These are phyloP conservation scores for Perca fluviatilis DNA, from an alignment of 2,113 vertebrate genomes.

Conservation along the genomic window DNA sequence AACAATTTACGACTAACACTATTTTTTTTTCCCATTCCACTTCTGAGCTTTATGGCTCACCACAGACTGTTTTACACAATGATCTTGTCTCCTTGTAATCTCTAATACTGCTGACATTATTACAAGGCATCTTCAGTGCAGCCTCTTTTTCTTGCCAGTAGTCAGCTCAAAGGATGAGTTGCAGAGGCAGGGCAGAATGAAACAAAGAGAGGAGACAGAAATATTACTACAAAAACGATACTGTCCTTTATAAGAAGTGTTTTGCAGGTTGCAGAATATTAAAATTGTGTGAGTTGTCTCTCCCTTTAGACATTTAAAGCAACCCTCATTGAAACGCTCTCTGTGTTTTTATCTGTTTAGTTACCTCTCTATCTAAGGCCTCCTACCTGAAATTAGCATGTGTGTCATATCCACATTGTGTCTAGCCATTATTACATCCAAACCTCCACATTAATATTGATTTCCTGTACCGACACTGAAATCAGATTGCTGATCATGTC, in stretches of 20 bases:
- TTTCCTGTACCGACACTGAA: conserved; percentile 20
- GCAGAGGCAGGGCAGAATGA: conserved; percentile 2
- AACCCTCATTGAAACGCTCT: neutral
- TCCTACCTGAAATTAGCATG: conserved; percentile 25
- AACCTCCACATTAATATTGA: conserved; percentile 51
- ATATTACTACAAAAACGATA: conserved; percentile 1
- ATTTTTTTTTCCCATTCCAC: conserved; percentile 21
- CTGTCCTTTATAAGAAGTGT: neutral
- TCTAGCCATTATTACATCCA: conserved; percentile 7
- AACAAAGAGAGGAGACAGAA: conserved; percentile 9
- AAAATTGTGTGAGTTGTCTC: neutral
- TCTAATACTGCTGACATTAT: conserved; percentile 50
- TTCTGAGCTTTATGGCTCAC: conserved; percentile 48
- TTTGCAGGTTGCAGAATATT: conserved; percentile 19
- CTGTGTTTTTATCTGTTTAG: neutral
- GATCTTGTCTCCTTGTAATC: conserved; percentile 53
- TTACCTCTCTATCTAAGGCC: neutral
- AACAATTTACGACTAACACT: conserved; percentile 47
- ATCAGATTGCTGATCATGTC: conserved; percentile 33
- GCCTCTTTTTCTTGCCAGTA: conserved; percentile 11
- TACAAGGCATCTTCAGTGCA: conserved; percentile 32
- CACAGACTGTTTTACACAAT: conserved; percentile 60
- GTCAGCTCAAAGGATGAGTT: conserved; percentile 1
- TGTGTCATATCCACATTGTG: neutral
- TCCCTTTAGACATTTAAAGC: neutral